phyloP scores from a whole-genome alignment of 2,113 vertebrate species.

The Oreocharis arfaki region DNA sequence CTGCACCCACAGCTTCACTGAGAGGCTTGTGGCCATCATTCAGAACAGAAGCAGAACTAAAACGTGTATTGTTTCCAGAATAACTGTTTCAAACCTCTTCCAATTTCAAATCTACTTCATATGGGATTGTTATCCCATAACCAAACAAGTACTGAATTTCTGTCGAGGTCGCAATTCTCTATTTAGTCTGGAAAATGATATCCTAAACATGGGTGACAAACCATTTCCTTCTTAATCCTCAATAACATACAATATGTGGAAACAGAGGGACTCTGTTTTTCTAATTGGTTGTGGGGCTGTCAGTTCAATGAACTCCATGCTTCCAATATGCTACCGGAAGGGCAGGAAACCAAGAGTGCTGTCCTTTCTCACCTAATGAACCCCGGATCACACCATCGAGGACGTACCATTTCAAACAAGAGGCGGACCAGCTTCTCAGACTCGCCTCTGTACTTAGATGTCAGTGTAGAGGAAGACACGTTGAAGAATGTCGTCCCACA shows the following conservation, averaged over 20 bases:
- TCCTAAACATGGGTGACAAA: background rate
- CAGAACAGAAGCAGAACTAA: background rate
- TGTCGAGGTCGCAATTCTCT: background rate
- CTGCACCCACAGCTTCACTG: background rate
- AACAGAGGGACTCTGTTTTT: background rate
- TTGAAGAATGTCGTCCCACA: constrained; percentile 84
- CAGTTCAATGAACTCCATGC: background rate
- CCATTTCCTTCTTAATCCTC: background rate
- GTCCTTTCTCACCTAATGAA: background rate
- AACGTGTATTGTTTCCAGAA: background rate
- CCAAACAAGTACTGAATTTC: background rate
- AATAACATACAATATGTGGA: background rate
- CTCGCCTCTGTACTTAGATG: constrained; percentile 80
- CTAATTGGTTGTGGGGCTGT: background rate
- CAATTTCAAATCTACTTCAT: background rate
- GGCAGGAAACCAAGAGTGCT: background rate
- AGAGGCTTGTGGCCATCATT: background rate
- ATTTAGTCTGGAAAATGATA: background rate
- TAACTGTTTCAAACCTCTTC: background rate
- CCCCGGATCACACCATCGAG: background rate
- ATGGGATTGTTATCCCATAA: background rate
- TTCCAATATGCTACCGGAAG: background rate
- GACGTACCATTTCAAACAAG: constrained; percentile 83
- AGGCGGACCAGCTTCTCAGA: constrained; percentile 83
- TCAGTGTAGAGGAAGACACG: constrained; percentile 80